Evolutionary conservation across 2,888 invertebrate genomes (phyloP).

Genomic region (Stegana nigrithorax): DNA sequence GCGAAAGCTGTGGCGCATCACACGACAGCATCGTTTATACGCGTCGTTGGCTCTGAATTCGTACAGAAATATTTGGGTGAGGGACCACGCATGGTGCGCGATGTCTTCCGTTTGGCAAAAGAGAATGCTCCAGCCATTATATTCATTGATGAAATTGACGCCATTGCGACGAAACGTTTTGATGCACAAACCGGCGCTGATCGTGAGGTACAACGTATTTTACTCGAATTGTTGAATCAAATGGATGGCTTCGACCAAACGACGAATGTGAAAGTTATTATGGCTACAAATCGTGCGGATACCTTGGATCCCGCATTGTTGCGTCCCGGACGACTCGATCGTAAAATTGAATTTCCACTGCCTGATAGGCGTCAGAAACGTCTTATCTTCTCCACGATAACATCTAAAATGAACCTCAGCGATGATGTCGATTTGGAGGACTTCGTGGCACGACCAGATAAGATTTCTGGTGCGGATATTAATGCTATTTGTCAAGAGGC

Average conservation of each 20-base stretch:
- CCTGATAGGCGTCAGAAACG: constrained; percentile 92
- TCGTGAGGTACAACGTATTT: constrained; percentile 97
- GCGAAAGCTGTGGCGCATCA: constrained; percentile 99
- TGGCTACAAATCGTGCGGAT: constrained; percentile 98
- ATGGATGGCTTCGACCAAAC: constrained; percentile 99
- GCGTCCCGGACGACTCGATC: constrained; percentile 86
- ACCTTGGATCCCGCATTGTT: constrained; percentile 91
- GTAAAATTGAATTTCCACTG: constrained; percentile 98
- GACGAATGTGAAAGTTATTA: constrained; percentile 98
- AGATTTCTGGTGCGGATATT: constrained; percentile 99
- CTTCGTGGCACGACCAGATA: constrained; percentile 97
- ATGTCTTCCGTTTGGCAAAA: constrained; percentile 98
- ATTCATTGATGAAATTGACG: constrained; percentile 99
- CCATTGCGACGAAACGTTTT: constrained; percentile 98
- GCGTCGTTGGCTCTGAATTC: constrained; percentile 99
- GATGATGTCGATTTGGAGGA: constrained; percentile 99
- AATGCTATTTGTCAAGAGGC: constrained; percentile 99
- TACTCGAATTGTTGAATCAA: constrained; percentile 96
- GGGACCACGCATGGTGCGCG: constrained; percentile 99
- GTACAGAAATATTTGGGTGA: constrained; percentile 99
- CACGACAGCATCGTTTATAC: constrained; percentile 98
- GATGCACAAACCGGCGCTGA: constrained; percentile 99
- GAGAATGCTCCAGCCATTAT: constrained; percentile 99
- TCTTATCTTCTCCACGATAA: constrained; percentile 97
- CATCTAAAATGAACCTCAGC: constrained; percentile 95